Evolutionary conservation across 1,140 invertebrate species (phyloP).

Genomic region (Ridgeia piscesae): DNA sequence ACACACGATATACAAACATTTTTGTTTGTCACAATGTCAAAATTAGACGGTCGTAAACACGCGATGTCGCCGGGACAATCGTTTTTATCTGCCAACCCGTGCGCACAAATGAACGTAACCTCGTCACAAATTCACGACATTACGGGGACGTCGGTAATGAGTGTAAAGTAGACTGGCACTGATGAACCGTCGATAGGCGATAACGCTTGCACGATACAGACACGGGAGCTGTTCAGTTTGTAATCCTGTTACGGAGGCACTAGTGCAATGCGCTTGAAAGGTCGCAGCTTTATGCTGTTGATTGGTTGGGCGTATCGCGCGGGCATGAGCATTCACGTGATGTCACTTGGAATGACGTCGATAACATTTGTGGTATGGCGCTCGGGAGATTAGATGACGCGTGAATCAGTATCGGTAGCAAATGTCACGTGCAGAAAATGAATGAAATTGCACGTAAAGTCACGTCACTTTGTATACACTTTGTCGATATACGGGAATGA

Average conservation of each 20-base stretch:
- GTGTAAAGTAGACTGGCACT: not conserved
- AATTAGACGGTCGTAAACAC: not conserved
- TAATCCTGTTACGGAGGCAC: not conserved
- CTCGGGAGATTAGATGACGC: not conserved
- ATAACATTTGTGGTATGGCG: not conserved
- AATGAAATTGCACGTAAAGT: not conserved
- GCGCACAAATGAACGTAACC: not conserved
- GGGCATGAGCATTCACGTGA: not conserved
- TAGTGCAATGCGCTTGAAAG: not conserved
- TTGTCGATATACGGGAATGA: not conserved
- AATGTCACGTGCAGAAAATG: not conserved
- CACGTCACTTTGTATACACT: not conserved
- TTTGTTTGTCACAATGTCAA: conserved; percentile 1
- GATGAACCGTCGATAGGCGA: not conserved
- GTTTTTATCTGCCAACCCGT: not conserved
- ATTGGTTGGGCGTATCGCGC: not conserved
- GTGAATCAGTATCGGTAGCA: not conserved
- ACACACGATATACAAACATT: not conserved
- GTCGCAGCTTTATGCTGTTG: not conserved
- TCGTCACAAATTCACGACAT: not conserved
- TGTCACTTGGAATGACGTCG: not conserved
- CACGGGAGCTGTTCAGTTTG: not conserved
- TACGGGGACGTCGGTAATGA: not conserved
- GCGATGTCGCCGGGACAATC: not conserved
- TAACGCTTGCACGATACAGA: not conserved